phyloP scores from a whole-genome alignment of 2,888 invertebrate genomes.

The Morinoia aosen region DNA sequence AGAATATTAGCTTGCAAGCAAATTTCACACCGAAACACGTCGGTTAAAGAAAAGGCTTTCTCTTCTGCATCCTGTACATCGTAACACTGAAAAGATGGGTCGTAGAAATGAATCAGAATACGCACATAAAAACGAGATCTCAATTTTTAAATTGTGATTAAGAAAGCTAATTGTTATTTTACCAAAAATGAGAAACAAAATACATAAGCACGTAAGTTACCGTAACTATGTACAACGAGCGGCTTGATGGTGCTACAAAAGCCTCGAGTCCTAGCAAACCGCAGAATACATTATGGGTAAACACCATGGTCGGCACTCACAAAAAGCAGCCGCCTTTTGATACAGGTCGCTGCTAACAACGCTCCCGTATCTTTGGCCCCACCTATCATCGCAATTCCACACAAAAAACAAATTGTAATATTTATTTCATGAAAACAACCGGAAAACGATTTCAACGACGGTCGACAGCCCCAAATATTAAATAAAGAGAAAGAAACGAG shows the following conservation, averaged over 20 bases:
- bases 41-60: background rate
- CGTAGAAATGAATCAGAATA: background rate
- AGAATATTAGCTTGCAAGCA: background rate
- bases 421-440: too few relatives aligned
- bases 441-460: background rate
- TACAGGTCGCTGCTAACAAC: background rate
- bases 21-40: background rate
- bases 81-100: background rate
- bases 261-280: background rate
- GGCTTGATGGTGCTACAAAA: background rate
- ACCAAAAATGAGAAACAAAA: background rate
- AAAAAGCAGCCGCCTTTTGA: background rate
- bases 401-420: too few relatives aligned
- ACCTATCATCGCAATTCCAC: too few relatives aligned
- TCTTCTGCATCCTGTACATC: background rate
- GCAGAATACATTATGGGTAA: background rate
- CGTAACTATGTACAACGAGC: background rate
- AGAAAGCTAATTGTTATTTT: background rate
- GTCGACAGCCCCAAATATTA: background rate
- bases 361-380: too few relatives aligned
- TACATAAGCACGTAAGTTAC: too few relatives aligned
- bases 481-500: background rate
- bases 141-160: background rate
- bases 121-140: background rate
- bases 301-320: background rate